Base-by-base conservation (phyloP, 92 coral and sea anemone species). In the Galaxea fascicularis region DNA sequence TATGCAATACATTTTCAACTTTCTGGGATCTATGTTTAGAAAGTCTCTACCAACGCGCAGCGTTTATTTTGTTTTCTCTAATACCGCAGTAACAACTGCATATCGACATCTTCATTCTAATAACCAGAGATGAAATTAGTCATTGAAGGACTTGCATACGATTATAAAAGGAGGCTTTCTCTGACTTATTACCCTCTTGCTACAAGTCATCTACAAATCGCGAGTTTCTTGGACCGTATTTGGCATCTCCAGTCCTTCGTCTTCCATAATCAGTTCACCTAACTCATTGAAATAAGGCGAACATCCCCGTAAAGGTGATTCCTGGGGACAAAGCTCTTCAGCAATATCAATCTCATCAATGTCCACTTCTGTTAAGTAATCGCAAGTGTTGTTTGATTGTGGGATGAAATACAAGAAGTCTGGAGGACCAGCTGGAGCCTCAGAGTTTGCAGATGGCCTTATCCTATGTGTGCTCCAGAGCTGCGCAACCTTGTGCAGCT, bases 191-290 rank as follows among this genome's bases (percentile, higher is more conserved):
- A 35, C 6, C 41, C 41, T 35, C 41, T 35, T 35, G 6, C 41
- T 35, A 35, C 41, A 35, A 58, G 70, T 76, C 41, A 60, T 76
- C 82, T 76, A 76, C 82, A 76, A 76, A 41, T 83, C 76, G 31
- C 78, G 58, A 46, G 92, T 90, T 79, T 88, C 87, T 60, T 74
- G 74, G 21, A 59, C 87, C 65, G 89, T 84, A 41, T 62, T 73
- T 9, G 92, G 92, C 89, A 92, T 85, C 71, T 79, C 69, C 47
- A 92, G 72, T 46, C 86, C 89, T 68, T 92, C 86, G 73, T 92
- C 95, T 80, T 89, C 89, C 89, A 85, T 89, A 41, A 92, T 92
- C 92, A 89, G 85, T 65, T 69, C 85, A 25, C 85, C 95, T 82
- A 92, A 79, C 58, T 85, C 90, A 62, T 82, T 76, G 68, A 92